Evolutionary conservation across 2,888 invertebrate species (phyloP).

Genomic region (Rhaphigaster nebulosa): DNA sequence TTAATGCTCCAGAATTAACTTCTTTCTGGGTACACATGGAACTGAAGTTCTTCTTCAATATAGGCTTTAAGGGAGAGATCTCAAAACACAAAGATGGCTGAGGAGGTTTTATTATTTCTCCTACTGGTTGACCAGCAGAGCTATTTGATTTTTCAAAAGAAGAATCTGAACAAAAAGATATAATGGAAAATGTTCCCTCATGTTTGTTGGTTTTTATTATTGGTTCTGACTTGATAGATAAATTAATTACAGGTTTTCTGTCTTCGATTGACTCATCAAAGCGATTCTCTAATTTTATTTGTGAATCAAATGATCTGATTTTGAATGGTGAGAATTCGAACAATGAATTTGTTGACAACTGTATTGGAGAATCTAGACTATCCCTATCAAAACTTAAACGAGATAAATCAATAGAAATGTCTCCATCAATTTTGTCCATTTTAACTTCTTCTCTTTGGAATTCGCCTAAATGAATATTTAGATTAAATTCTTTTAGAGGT

Average conservation of each 20-base stretch:
- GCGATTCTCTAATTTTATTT: conserved; percentile 18
- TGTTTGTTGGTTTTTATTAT: not conserved
- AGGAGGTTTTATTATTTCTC: not conserved
- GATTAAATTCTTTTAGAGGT: conserved; percentile 52
- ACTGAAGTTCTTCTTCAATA: not conserved
- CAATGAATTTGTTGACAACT: conserved; percentile 31
- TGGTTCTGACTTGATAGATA: conserved; percentile 30
- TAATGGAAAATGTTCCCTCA: conserved; percentile 17
- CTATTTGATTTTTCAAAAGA: conserved; percentile 38
- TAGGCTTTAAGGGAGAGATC: conserved; percentile 43
- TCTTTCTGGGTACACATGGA: not conserved
- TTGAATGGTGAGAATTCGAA: conserved; percentile 11
- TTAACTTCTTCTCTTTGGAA: conserved; percentile 8
- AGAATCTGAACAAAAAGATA: conserved; percentile 33
- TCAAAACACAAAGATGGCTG: conserved; percentile 22
- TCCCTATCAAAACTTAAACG: conserved; percentile 38
- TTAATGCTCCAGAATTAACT: conserved; percentile 16
- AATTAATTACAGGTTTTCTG: not conserved
- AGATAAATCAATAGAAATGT: conserved; percentile 36
- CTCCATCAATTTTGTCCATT: not conserved
- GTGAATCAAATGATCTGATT: conserved; percentile 9
- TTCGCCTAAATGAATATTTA: conserved; percentile 30
- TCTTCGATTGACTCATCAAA: conserved; percentile 25
- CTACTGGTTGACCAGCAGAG: not conserved
- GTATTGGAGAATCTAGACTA: conserved; percentile 40